Evolutionary conservation across 2,113 vertebrate genomes (phyloP), one percentile per base, ranked within the genome.

Genomic region (Scomber scombrus): DNA sequence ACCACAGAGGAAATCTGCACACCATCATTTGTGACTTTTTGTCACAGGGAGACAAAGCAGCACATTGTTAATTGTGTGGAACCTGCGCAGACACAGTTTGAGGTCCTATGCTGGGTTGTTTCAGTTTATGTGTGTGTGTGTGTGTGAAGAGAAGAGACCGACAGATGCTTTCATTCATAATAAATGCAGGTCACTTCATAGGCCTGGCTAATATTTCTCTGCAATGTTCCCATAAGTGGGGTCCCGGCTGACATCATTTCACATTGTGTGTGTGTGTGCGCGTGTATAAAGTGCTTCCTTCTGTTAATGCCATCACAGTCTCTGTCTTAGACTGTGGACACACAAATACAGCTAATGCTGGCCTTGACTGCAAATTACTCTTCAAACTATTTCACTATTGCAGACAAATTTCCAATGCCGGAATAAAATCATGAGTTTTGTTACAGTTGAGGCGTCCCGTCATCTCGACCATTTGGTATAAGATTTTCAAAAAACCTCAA

Each of bases 81-180:
- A 63, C 76, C 77, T 10, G 12, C 2, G 18, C 4, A 9, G 65
- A 69, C 60, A 23, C 55, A 49, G 40, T 71, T 80, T n/a, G 73
- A 54, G 26, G 29, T 54, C 65, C 43, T 5, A 0, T 11, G 26
- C 21, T 56, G 40, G 7, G 21, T 43, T 40, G 58, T 40, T n/a
- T 54, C 13, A 40, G 6, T 40, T 6, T 40, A 21, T 23, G 43
- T 76, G 49, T 62, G 40, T 56, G 0, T 67, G 13, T 47, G 72
- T 26, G 58, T 46, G 69, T n/a, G 50, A 19, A 26, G 21, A 26
- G 14, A 49, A 54, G 55, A 77, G 46, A 34, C 18, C 70, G 54
- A 73, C 86, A 90, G 87, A 85, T 90, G 89, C 70, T 75, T 71
- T 89, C 85, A 81, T 93, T 84, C 65, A 91, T 87, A 85, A 91